Conservation (phyloP, 2,888 invertebrate genomes). For the Pachymerium ferrugineum region DNA sequence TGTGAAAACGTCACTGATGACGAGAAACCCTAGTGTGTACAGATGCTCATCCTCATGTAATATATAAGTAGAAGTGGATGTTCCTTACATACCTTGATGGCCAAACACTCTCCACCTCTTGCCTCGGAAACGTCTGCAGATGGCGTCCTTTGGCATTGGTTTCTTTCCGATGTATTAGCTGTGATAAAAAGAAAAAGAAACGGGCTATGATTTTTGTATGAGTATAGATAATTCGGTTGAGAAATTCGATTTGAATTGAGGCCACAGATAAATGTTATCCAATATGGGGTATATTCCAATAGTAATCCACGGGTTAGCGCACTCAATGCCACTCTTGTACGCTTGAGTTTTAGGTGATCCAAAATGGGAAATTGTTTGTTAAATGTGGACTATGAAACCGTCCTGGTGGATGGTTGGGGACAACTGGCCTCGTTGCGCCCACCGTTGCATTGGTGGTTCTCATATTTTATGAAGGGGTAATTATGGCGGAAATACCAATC, state of each 20-base stretch:
- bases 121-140: neutral
- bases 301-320: neutral
- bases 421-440: conserved; percentile 7
- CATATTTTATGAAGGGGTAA: conserved; percentile 33
- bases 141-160: neutral
- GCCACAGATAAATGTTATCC: neutral
- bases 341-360: neutral
- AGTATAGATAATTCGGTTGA: neutral
- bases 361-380: neutral
- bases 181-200: neutral
- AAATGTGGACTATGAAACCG: neutral
- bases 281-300: too few species aligned
- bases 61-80: conserved; percentile 19
- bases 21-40: neutral
- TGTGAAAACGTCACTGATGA: conserved; percentile 5
- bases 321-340: neutral
- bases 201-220: too few species aligned
- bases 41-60: neutral
- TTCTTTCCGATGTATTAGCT: neutral
- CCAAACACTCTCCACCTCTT: neutral
- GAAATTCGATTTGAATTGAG: neutral
- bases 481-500: conserved; percentile 34
- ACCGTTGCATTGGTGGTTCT: conserved; percentile 33
- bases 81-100: conserved; percentile 10
- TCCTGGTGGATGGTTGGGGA: neutral